These are phyloP conservation scores for Azorinus chamasolen DNA, from an alignment of 2,888 invertebrate genomes.

Conservation along the genomic window DNA sequence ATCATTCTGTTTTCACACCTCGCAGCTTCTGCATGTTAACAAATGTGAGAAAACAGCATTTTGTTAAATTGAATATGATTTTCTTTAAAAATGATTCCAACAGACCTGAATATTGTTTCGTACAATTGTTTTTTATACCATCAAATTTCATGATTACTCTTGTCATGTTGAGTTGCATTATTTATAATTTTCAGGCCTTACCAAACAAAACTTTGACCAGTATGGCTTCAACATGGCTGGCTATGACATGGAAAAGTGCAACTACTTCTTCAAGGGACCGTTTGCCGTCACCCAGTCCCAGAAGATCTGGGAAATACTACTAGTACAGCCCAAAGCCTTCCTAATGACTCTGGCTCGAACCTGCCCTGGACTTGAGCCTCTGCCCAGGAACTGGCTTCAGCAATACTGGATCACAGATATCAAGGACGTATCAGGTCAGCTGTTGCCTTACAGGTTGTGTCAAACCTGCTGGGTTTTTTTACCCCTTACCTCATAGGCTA, in stretches of 20 bases:
- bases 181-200: slow-evolving; percentile 71
- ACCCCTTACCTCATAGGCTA: too few species aligned
- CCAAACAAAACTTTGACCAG: slow-evolving; percentile 69
- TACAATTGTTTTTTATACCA: too few species aligned
- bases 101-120: too few species aligned
- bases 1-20: too few species aligned
- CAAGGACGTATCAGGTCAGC: slow-evolving; percentile 76
- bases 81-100: too few species aligned
- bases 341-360: slow-evolving; percentile 73
- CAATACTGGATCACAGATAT: slow-evolving; percentile 79
- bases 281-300: slow-evolving; percentile 74
- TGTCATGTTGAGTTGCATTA: too few species aligned
- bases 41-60: too few species aligned
- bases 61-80: too few species aligned
- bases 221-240: slow-evolving; percentile 72
- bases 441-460: too few species aligned
- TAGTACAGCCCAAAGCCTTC: slow-evolving; percentile 74
- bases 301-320: slow-evolving; percentile 73
- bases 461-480: too few species aligned
- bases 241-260: slow-evolving; percentile 73
- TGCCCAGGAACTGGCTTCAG: slow-evolving; percentile 77
- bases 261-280: slow-evolving; percentile 77
- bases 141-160: too few species aligned
- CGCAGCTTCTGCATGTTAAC: too few species aligned
- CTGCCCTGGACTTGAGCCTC: slow-evolving; percentile 72